Percentiles rank a stretch among this genome's conserved stretches.
These are phyloP conservation scores for Heptranchias perlo DNA, from an alignment of 2,113 vertebrate species.

Conservation along the genomic window DNA sequence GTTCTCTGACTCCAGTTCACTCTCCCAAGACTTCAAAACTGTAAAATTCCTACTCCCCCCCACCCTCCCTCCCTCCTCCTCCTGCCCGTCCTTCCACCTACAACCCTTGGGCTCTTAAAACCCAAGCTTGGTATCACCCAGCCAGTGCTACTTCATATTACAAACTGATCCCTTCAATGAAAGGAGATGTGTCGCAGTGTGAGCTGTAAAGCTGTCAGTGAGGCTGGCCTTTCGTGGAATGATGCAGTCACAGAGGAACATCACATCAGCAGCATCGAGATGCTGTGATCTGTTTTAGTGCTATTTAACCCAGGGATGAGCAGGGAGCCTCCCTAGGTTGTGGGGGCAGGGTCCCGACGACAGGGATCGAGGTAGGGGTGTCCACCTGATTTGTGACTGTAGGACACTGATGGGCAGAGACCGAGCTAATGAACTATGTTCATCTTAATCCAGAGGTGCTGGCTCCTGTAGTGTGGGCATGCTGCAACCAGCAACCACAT, in stretches of 20 bases:
- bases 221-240: not conserved
- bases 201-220: slow-evolving; percentile 23
- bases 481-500: not conserved
- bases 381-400: not conserved
- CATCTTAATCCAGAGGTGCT: not conserved
- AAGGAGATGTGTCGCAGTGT: not conserved
- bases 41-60: not conserved
- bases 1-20: too few relatives aligned
- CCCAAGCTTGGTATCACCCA: too few relatives aligned
- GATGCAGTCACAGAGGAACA: not conserved
- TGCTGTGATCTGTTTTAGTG: not conserved
- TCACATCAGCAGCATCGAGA: not conserved
- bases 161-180: not conserved
- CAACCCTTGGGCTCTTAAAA: too few relatives aligned
- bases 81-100: too few relatives aligned
- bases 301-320: not conserved
- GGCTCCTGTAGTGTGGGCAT: not conserved
- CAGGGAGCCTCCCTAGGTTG: not conserved
- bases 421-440: not conserved
- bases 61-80: not conserved
- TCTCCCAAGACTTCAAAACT: not conserved
- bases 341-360: not conserved
- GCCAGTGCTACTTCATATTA: too few relatives aligned
- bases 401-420: not conserved
- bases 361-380: not conserved